Evolutionary conservation across 2,113 vertebrate genomes (phyloP).

Genomic region (Calidris pygmaea): DNA sequence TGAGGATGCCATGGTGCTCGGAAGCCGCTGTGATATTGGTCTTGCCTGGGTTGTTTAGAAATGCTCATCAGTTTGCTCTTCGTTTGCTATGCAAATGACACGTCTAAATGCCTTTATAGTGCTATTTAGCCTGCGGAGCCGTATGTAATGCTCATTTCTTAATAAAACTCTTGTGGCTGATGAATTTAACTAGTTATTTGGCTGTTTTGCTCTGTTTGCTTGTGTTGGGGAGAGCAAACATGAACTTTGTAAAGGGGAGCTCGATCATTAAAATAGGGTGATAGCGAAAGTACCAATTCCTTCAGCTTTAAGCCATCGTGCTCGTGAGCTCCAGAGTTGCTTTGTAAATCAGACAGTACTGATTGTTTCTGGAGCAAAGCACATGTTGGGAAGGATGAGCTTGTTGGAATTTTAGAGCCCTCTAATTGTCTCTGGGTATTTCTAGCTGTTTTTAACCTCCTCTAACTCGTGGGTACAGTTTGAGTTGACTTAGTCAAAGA

Average conservation of each 20-base stretch:
- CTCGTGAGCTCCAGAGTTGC: background rate
- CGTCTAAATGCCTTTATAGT: background rate
- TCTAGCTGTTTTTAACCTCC: background rate
- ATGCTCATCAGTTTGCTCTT: fast-evolving
- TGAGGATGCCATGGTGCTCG: background rate
- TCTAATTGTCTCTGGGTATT: background rate
- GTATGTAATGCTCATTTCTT: fast-evolving
- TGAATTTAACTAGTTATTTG: background rate
- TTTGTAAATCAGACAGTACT: background rate
- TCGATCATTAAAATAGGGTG: background rate
- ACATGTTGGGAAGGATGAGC: background rate
- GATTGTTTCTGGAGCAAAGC: background rate
- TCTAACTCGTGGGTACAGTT: fast-evolving
- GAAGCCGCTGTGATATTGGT: fast-evolving
- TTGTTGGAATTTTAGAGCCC: background rate
- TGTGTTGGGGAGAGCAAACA: background rate
- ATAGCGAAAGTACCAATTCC: background rate
- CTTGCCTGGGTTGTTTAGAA: background rate
- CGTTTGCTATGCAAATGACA: fast-evolving
- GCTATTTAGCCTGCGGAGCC: fast-evolving
- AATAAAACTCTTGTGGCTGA: background rate
- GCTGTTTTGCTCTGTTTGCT: background rate
- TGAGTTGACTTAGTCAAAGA: background rate
- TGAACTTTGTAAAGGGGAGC: conserved; percentile 37
- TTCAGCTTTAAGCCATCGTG: background rate